Evolutionary conservation across 2,113 vertebrate species (phyloP).

Genomic region (Caretta caretta): DNA sequence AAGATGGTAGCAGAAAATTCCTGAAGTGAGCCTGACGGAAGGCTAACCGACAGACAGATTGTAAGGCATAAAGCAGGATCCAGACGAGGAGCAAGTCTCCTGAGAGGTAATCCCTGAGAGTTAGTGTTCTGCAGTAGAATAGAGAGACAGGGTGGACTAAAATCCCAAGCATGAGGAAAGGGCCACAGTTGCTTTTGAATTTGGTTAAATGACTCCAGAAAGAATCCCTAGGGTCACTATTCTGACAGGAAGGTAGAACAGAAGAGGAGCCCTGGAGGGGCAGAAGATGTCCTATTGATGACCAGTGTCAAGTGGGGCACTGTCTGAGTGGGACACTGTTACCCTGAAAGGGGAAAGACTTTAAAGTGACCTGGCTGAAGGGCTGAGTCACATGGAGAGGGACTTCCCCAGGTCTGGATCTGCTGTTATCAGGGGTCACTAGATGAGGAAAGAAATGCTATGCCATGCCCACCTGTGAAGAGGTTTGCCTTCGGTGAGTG

Average conservation of each 20-base stretch:
- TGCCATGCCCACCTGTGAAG: neutral
- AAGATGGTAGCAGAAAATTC: neutral
- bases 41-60: neutral
- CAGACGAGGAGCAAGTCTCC: neutral
- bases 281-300: neutral
- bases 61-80: neutral
- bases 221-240: neutral
- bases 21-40: neutral
- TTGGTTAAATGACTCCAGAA: neutral
- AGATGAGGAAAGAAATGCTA: neutral
- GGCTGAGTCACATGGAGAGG: neutral
- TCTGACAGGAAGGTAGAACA: neutral
- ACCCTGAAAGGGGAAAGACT: neutral
- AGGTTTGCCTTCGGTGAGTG: neutral
- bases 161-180: neutral
- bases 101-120: neutral
- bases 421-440: neutral
- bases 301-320: neutral
- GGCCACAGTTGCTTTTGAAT: neutral
- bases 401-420: neutral
- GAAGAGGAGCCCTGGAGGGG: neutral
- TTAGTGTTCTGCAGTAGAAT: neutral
- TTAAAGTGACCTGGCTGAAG: neutral
- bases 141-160: neutral
- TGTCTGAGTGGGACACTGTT: too few species aligned